A percentile compares a stretch with the other conserved stretches of the same genome.
Conservation (phyloP, 2,113 vertebrate genomes). For the Periophthalmus modestus region DNA sequence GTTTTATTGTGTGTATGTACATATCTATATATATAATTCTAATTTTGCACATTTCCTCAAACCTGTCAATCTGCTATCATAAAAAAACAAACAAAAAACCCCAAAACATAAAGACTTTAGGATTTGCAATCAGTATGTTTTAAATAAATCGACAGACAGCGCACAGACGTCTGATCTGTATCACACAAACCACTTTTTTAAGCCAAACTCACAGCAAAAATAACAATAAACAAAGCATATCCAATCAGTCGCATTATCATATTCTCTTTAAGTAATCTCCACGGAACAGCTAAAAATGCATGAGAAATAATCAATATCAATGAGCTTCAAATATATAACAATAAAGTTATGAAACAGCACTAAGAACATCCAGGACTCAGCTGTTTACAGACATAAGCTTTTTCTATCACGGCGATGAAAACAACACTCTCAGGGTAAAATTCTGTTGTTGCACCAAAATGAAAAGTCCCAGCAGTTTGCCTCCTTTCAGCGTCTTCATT, state of each 20-base stretch:
- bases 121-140: too few species aligned
- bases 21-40: too few species aligned
- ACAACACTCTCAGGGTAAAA: slow-evolving; percentile 19
- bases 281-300: neutral
- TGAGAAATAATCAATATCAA: neutral
- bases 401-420: slow-evolving; percentile 23
- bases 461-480: slow-evolving; percentile 12
- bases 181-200: neutral
- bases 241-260: neutral
- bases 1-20: too few species aligned
- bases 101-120: too few species aligned
- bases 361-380: neutral
- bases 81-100: too few species aligned
- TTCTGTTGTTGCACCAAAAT: slow-evolving; percentile 15
- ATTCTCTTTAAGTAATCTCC: neutral
- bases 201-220: neutral
- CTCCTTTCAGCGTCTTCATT: slow-evolving; percentile 25
- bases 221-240: neutral
- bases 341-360: neutral
- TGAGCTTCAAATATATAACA: neutral
- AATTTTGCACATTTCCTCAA: too few species aligned
- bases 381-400: slow-evolving; percentile 18
- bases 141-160: too few species aligned
- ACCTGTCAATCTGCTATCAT: too few species aligned
- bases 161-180: too few species aligned